Conservation (phyloP, 1,140 invertebrate species). For the Drosophila arawakana region DNA sequence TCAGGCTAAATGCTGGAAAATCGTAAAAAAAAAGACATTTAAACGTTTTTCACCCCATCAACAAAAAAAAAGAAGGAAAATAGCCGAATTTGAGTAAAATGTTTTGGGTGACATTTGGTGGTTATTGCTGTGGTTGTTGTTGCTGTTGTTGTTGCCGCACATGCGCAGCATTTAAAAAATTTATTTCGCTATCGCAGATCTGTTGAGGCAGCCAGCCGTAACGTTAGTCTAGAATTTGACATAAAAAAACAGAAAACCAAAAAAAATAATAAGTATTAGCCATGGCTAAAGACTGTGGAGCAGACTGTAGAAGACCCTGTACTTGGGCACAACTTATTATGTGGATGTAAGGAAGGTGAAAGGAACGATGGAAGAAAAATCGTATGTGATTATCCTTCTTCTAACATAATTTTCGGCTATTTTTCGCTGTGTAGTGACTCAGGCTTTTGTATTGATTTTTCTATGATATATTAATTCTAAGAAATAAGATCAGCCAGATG, state of each 20-base stretch:
- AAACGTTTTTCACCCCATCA: constrained; percentile 7
- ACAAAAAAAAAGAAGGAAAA: background rate
- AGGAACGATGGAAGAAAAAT: too few relatives aligned
- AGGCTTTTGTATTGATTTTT: too few relatives aligned
- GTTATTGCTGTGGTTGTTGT: constrained; percentile 4
- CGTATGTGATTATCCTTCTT: too few relatives aligned
- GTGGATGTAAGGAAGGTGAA: background rate
- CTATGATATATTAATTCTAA: too few relatives aligned
- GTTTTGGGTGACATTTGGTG: constrained; percentile 33
- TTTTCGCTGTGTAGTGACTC: too few relatives aligned
- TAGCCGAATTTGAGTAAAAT: constrained; percentile 42
- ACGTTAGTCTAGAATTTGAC: constrained; percentile 62
- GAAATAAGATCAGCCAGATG: too few relatives aligned
- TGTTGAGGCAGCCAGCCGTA: constrained; percentile 70
- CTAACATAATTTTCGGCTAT: too few relatives aligned
- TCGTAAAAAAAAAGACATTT: constrained; percentile 34
- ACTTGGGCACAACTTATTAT: too few relatives aligned
- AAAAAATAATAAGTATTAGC: background rate
- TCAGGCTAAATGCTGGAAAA: constrained; percentile 41
- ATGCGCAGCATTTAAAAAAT: constrained; percentile 56
- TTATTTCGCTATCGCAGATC: constrained; percentile 70
- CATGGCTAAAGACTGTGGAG: too few relatives aligned
- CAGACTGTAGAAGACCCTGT: too few relatives aligned
- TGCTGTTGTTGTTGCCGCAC: constrained; percentile 29
- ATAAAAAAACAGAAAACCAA: constrained; percentile 34